Percentiles rank a stretch among this genome's conserved stretches.
Conservation (phyloP, 2,113 vertebrate species). For the Cyphomyrus discorhynchus region DNA sequence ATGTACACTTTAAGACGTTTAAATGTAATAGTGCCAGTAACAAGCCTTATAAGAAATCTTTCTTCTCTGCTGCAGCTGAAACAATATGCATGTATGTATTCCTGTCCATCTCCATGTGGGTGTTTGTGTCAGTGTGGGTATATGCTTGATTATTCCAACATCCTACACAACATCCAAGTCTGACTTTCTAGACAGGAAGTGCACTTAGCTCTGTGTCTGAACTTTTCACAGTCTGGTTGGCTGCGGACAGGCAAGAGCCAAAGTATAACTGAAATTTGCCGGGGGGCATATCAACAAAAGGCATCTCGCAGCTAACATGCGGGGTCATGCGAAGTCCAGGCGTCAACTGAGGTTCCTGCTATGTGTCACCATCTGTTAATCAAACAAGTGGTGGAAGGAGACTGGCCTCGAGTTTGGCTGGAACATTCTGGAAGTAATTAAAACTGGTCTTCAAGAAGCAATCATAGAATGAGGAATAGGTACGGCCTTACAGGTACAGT, state of each 20-base stretch:
- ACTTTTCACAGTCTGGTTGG: constrained; percentile 42
- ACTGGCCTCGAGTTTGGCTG: neutral
- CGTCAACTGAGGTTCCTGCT: neutral
- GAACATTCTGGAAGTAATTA: neutral
- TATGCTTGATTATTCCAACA: neutral
- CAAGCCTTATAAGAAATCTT: neutral
- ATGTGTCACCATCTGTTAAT: neutral
- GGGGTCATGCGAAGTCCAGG: neutral
- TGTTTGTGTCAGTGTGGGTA: neutral
- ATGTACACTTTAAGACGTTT: neutral
- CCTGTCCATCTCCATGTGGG: constrained; percentile 8
- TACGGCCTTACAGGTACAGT: neutral
- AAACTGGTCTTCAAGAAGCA: neutral
- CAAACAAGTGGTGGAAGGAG: neutral
- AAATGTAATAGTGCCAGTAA: neutral
- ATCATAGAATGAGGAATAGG: neutral
- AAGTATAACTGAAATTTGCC: neutral
- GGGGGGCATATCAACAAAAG: neutral
- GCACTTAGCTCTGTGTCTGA: constrained; percentile 21
- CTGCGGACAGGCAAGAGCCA: constrained; percentile 33
- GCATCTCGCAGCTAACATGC: neutral
- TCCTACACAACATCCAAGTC: neutral
- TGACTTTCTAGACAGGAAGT: constrained; percentile 12
- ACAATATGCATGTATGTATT: constrained; percentile 1
- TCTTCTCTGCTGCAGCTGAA: neutral